Evolutionary conservation across 2,113 vertebrate species (phyloP).

Genomic region (Origma solitaria): DNA sequence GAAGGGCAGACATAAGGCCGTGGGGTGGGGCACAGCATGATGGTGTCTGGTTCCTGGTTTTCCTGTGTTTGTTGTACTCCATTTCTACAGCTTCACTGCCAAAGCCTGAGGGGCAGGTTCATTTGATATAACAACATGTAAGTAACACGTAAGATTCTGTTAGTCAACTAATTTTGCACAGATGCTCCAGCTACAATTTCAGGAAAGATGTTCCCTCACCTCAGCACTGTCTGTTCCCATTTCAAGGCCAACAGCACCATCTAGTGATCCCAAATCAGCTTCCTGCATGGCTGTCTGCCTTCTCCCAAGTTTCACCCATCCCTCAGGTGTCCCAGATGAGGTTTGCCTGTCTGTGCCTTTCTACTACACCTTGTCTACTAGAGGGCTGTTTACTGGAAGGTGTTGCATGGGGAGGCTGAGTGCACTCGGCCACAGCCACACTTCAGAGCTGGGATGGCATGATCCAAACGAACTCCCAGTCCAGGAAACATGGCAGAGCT

Average conservation of each 20-base stretch:
- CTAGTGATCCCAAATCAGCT: background rate
- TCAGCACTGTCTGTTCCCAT: background rate
- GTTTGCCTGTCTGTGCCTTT: background rate
- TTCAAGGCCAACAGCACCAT: conserved; percentile 35
- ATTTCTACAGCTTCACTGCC: background rate
- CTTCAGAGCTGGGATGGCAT: background rate
- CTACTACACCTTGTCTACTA: background rate
- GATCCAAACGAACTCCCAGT: background rate
- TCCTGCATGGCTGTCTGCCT: background rate
- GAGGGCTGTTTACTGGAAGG: background rate
- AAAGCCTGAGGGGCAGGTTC: background rate
- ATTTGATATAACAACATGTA: background rate
- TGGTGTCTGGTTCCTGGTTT: background rate
- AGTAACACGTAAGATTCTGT: background rate
- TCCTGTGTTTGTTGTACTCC: background rate
- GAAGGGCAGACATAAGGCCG: background rate
- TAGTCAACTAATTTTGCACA: background rate
- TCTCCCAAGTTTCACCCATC: rapidly evolving
- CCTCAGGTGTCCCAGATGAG: background rate
- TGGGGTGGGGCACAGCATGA: rapidly evolving
- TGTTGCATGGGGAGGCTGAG: background rate
- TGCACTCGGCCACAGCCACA: background rate
- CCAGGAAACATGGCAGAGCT: background rate
- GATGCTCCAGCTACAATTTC: background rate
- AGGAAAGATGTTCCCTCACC: background rate